A percentile compares a stretch with the other conserved stretches of the same genome.
phyloP scores from a whole-genome alignment of 2,113 vertebrate species.

The Sapajus apella region DNA sequence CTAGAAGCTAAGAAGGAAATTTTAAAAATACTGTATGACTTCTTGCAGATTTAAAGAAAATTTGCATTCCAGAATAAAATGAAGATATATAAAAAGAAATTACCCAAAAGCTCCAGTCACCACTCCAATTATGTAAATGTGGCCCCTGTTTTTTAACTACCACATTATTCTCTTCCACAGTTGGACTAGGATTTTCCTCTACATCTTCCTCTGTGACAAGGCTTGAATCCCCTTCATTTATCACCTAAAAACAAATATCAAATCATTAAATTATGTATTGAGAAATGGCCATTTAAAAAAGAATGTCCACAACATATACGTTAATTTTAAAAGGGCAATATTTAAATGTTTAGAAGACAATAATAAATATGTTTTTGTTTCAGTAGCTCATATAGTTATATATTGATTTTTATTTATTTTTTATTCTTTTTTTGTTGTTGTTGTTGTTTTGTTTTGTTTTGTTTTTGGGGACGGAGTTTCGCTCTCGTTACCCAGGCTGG shows the following conservation, averaged over 20 bases:
- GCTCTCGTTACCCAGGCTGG: too few relatives aligned
- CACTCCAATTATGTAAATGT: constrained; percentile 81
- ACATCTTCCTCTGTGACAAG: constrained; percentile 75
- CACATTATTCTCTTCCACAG: constrained; percentile 69
- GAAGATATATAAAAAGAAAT: constrained; percentile 10
- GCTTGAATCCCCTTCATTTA: constrained; percentile 79
- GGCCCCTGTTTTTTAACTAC: constrained; percentile 78
- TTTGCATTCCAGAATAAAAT: constrained; percentile 32
- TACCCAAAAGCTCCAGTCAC: constrained; percentile 89
- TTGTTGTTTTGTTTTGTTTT: too few relatives aligned
- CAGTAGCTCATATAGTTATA: background rate
- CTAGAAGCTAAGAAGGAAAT: background rate
- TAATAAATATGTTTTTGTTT: background rate
- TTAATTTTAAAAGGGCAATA: background rate
- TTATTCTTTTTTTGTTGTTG: too few relatives aligned
- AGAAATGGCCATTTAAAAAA: constrained; percentile 26
- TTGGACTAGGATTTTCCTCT: constrained; percentile 73
- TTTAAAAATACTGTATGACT: background rate
- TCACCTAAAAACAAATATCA: constrained; percentile 79
- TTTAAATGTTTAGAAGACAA: constrained; percentile 11
- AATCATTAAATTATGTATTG: constrained; percentile 22
- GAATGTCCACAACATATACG: background rate
- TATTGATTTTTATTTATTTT: background rate
- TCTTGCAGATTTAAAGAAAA: background rate
- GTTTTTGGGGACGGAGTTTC: too few relatives aligned